Percentiles rank a stretch among this genome's conserved stretches.
These are phyloP conservation scores for Mya arenaria DNA, from an alignment of 1,140 invertebrate genomes.

Conservation along the genomic window DNA sequence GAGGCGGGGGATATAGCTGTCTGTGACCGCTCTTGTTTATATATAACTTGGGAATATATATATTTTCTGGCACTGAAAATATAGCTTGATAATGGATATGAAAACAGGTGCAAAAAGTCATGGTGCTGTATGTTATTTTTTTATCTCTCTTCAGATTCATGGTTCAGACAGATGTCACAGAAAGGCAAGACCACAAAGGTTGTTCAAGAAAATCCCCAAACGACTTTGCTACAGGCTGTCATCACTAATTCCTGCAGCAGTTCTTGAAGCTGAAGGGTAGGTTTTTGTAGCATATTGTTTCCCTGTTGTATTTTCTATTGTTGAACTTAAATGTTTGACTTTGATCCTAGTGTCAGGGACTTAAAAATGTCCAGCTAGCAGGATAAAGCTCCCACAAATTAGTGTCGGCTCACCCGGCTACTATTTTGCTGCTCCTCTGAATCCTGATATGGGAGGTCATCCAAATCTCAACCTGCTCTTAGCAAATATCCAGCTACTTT, in stretches of 20 bases:
- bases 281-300: conserved; percentile 10
- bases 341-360: too few relatives aligned
- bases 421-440: too few relatives aligned
- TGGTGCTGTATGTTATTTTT: neutral
- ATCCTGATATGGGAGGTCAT: too few relatives aligned
- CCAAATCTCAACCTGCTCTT: too few relatives aligned
- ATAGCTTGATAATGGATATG: neutral
- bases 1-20: too few relatives aligned
- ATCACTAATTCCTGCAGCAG: conserved; percentile 75
- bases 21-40: too few relatives aligned
- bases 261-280: conserved; percentile 80
- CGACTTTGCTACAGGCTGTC: conserved; percentile 79
- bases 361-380: too few relatives aligned
- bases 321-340: too few relatives aligned
- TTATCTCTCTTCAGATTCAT: conserved; percentile 29
- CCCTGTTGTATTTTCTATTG: neutral
- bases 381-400: too few relatives aligned
- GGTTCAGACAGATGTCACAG: conserved; percentile 45
- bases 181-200: conserved; percentile 53
- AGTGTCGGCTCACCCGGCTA: too few relatives aligned
- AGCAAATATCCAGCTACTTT: too few relatives aligned
- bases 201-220: conserved; percentile 79
- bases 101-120: neutral
- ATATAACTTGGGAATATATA: neutral
- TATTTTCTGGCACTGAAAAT: neutral